These are phyloP conservation scores for Scelioninae gen. 2 DNA, from an alignment of 2,888 invertebrate species.

Conservation along the genomic window DNA sequence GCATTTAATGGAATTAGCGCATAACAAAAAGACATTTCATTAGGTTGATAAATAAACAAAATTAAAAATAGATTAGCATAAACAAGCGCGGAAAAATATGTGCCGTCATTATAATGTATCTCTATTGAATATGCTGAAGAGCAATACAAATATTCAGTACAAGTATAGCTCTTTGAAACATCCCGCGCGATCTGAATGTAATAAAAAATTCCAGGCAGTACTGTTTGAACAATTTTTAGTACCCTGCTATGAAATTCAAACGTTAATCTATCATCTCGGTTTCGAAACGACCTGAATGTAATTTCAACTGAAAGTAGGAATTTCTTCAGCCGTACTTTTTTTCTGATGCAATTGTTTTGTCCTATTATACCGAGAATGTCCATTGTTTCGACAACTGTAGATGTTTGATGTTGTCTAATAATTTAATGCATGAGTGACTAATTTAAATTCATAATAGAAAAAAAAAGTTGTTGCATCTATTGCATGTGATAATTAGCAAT, in stretches of 20 bases:
- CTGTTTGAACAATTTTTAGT: constrained; percentile 48
- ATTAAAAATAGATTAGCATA: no score
- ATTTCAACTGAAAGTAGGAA: constrained; percentile 52
- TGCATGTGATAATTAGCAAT: no score
- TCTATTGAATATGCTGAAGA: no score
- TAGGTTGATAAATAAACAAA: no score
- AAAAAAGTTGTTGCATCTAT: no score
- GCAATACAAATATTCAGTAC: constrained; percentile 42
- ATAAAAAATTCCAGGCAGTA: constrained; percentile 37
- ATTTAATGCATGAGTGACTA: no score
- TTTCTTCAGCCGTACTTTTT: constrained; percentile 49
- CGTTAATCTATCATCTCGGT: constrained; percentile 51
- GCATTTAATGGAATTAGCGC: no score
- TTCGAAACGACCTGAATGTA: constrained; percentile 52
- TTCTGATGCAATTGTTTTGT: constrained; percentile 35
- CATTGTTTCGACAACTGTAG: constrained; percentile 26
- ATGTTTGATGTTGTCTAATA: no score
- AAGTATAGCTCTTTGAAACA: constrained; percentile 28
- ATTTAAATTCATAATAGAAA: no score
- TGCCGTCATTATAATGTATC: no score
- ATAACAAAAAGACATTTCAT: no score
- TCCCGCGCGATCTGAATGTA: constrained; percentile 38
- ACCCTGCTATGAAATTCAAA: constrained; percentile 41
- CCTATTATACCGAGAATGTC: constrained; percentile 19
- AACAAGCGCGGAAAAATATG: no score